Evolutionary conservation across 1,140 invertebrate species (phyloP), one percentile per base, ranked within the genome.

Genomic region (Caenorhabditis inopinata): DNA sequence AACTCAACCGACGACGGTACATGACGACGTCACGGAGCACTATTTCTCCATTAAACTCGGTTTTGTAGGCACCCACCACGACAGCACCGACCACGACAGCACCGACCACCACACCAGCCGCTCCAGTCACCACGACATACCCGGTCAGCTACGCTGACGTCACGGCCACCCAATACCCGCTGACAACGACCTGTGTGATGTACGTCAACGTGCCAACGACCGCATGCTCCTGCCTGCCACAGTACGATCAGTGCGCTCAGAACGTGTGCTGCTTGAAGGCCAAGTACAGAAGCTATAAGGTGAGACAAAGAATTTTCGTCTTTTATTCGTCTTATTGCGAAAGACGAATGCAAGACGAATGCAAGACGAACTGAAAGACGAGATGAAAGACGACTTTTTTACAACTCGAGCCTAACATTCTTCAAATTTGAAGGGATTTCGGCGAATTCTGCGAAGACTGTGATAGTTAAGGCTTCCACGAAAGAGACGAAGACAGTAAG

Each of bases 231-330:
- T 81, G 80, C 73, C 74, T 81, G 27, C 80, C 80, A 29, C 80
- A 81, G 32, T 81, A 81, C 80, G 80, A 81, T 18, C 80, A 76
- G 48, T 81, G 80, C 74, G 80, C 80, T 21, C 80, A 76, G 75
- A 81, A 81, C 45, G 62, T 81, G 6, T 81, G 80, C 75, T 81
- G 80, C 42, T 49, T 81, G 74, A 76, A 76, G 45, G 49, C 80
- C 6, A 62, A 73, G 51, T 81, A 68, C 75, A 49, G 80, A 42
- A 81, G 74, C 45, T 68, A 77, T 14, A 81, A 81, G 75, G 80
- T 81, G 42, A 38, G 18, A n/a, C n/a, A n/a, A n/a, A n/a, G n/a
- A n/a, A n/a, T n/a, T n/a, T n/a, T n/a, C n/a, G n/a, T n/a, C n/a
- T n/a, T n/a, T n/a, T n/a, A n/a, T n/a, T n/a, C n/a, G n/a, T n/a